Conservation (phyloP, 2,113 vertebrate genomes). For the Odocoileus virginianus region DNA sequence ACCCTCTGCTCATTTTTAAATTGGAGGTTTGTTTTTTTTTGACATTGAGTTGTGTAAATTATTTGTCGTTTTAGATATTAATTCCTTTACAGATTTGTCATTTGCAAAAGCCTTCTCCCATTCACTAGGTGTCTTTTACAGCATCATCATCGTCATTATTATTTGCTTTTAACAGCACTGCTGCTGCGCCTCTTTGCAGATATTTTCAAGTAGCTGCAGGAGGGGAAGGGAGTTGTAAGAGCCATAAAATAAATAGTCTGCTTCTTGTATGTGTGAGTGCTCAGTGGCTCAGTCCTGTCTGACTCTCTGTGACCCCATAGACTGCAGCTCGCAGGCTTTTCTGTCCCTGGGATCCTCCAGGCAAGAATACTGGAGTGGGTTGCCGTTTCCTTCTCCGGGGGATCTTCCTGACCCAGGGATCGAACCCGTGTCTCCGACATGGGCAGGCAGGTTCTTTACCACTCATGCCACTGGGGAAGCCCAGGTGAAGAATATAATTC, state of each 20-base stretch:
- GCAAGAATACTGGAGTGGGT: not conserved
- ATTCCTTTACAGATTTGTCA: not conserved
- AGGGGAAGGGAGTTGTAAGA: not conserved
- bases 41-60: not conserved
- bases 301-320: not conserved
- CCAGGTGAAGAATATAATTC: not conserved
- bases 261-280: not conserved
- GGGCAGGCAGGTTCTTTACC: not conserved
- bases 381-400: not conserved
- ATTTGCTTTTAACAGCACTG: not conserved
- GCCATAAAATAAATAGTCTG: not conserved
- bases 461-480: not conserved
- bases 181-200: not conserved
- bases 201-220: not conserved
- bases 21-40: not conserved
- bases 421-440: not conserved
- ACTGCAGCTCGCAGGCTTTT: not conserved
- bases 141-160: not conserved
- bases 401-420: not conserved
- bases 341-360: not conserved
- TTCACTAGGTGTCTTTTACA: not conserved
- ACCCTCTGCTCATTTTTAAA: not conserved
- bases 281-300: not conserved
- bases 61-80: not conserved
- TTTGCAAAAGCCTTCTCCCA: not conserved